Conservation (phyloP, 2,113 vertebrate genomes). For the Paedocypris sp. region DNA sequence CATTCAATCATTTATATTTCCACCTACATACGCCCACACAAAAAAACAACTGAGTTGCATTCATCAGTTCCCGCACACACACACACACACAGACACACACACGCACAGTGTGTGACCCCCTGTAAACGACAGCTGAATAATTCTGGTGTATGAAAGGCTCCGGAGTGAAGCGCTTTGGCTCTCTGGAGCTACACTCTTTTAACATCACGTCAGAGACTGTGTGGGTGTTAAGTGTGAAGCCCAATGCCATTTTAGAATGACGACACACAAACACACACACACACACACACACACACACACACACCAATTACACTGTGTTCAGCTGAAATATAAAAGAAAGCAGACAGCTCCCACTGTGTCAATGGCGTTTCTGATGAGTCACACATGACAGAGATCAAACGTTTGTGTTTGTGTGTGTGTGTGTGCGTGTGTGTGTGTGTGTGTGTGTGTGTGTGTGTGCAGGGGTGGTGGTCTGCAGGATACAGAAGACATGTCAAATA, state of each 20-base stretch:
- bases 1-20: background rate
- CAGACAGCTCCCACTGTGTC: background rate
- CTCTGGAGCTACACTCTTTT: slow-evolving; percentile 16
- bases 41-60: no score
- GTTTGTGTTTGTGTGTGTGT: background rate
- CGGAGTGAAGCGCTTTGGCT: slow-evolving; percentile 27
- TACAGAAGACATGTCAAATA: background rate
- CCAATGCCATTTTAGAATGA: slow-evolving; percentile 54
- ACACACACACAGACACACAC: background rate
- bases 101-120: background rate
- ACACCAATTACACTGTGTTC: slow-evolving; percentile 43
- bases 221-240: slow-evolving; percentile 32
- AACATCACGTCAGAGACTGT: slow-evolving; percentile 2
- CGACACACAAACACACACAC: background rate
- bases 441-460: background rate
- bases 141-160: slow-evolving; percentile 17
- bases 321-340: slow-evolving; percentile 11
- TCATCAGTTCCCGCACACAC: background rate
- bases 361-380: slow-evolving; percentile 24
- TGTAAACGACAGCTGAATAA: slow-evolving; percentile 8
- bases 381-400: background rate
- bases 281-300: slow-evolving; percentile 42
- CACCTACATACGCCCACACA: background rate
- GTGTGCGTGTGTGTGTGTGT: background rate
- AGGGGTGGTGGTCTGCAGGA: background rate